Percentiles rank a stretch among this genome's conserved stretches.
These are phyloP conservation scores for Operophtera brumata DNA, from an alignment of 2,888 invertebrate genomes.

Conservation along the genomic window DNA sequence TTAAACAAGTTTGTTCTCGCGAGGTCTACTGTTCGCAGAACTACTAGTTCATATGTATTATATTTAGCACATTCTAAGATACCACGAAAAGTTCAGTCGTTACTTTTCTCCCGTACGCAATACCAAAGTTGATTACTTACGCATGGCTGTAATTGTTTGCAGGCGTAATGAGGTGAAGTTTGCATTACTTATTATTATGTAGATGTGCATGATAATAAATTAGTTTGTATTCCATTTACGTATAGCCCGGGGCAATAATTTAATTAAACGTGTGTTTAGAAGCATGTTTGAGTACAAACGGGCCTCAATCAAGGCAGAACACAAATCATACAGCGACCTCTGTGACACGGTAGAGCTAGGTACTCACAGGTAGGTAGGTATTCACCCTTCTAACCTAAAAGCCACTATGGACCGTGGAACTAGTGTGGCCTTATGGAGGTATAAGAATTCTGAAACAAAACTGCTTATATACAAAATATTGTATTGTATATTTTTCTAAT, in stretches of 20 bases:
- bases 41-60: no score
- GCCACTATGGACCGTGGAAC: no score
- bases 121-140: neutral
- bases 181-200: conserved; percentile 16
- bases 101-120: neutral
- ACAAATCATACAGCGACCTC: conserved; percentile 41
- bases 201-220: conserved; percentile 14
- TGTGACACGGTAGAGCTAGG: neutral
- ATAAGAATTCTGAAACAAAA: no score
- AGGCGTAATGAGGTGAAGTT: conserved; percentile 3
- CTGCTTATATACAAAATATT: no score
- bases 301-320: conserved; percentile 32
- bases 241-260: conserved; percentile 11
- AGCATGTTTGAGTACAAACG: conserved; percentile 13
- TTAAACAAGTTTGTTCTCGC: no score
- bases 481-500: no score
- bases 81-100: no score
- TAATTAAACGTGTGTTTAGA: conserved; percentile 15
- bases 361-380: neutral
- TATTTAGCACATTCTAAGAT: no score
- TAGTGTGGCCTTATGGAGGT: no score
- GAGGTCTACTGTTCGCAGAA: no score
- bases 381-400: neutral
- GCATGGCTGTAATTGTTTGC: neutral
- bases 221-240: conserved; percentile 17